A percentile compares a stretch with the other conserved stretches of the same genome.
These are phyloP conservation scores for Molossus alvarezi DNA, from an alignment of 2,797 vertebrate species.

Conservation along the genomic window DNA sequence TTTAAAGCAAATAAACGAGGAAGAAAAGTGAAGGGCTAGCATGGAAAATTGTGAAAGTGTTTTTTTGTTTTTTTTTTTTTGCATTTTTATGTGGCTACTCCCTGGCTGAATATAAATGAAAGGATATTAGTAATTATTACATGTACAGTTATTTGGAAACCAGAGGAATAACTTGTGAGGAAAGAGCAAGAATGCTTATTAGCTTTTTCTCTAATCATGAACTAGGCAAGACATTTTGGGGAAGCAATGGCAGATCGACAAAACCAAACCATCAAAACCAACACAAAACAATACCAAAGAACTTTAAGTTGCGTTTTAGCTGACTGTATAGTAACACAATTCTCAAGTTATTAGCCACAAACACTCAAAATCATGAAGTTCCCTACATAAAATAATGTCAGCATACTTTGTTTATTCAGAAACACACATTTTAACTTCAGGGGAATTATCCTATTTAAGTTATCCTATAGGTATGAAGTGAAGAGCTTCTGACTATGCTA, in stretches of 20 bases:
- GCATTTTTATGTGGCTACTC: conserved; percentile 3
- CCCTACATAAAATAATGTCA: conserved; percentile 8
- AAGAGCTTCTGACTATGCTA: conserved; percentile 33
- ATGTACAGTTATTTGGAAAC: conserved; percentile 34
- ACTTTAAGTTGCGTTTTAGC: not conserved
- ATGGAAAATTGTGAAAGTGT: not conserved
- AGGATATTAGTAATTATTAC: not conserved
- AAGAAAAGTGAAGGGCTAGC: not conserved
- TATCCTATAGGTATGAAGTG: not conserved
- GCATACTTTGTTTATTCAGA: conserved; percentile 21
- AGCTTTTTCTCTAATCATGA: conserved; percentile 21
- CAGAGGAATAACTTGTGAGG: conserved; percentile 29
- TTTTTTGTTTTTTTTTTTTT: not conserved
- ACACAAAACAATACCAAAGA: conserved; percentile 1
- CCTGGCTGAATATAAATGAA: conserved; percentile 31
- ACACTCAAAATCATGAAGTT: conserved; percentile 55
- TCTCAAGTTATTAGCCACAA: conserved; percentile 44
- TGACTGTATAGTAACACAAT: conserved; percentile 10
- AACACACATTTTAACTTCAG: conserved; percentile 63
- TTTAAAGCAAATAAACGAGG: conserved; percentile 23
- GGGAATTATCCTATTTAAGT: not conserved
- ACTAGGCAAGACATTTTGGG: conserved; percentile 5
- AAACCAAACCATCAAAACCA: conserved; percentile 47
- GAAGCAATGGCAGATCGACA: not conserved
- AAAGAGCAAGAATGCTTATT: not conserved